A percentile compares a stretch with the other conserved stretches of the same genome.
phyloP scores from a whole-genome alignment of 1,140 invertebrate genomes.

The Cotesia chilonis region DNA sequence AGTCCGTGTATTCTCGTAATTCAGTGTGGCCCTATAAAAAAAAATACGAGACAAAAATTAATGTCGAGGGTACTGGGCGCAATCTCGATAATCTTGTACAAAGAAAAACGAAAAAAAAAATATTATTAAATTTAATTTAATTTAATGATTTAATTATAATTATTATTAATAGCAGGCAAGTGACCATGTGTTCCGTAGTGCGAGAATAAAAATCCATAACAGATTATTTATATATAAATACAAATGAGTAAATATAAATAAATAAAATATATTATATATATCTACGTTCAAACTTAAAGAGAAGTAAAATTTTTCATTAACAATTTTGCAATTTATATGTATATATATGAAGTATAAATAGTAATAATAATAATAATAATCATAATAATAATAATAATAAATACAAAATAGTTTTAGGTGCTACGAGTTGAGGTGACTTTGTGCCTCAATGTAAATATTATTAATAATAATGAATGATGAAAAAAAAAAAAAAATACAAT shows the following conservation, averaged over 20 bases:
- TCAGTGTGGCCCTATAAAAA: background rate
- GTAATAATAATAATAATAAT: too few species aligned
- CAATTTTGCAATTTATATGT: slow-evolving; percentile 61
- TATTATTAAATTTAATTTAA: too few species aligned
- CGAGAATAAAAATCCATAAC: slow-evolving; percentile 34
- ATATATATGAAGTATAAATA: slow-evolving; percentile 55
- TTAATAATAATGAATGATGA: slow-evolving; percentile 13
- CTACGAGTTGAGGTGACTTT: slow-evolving; percentile 49
- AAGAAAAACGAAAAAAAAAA: slow-evolving; percentile 27
- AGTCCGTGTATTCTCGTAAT: background rate
- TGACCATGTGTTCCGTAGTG: slow-evolving; percentile 48
- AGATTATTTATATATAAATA: slow-evolving; percentile 36
- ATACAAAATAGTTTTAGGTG: slow-evolving; percentile 48
- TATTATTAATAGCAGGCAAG: slow-evolving; percentile 40
- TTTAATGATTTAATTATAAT: too few species aligned
- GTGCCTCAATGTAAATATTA: slow-evolving; percentile 45
- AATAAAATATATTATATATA: slow-evolving; percentile 39
- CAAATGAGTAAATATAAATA: slow-evolving; percentile 36
- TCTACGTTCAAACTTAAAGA: slow-evolving; percentile 39
- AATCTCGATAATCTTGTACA: slow-evolving; percentile 30
- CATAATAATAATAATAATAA: too few species aligned
- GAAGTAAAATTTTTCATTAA: slow-evolving; percentile 55
- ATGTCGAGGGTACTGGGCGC: background rate
- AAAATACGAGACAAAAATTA: background rate
- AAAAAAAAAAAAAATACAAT: slow-evolving; percentile 16